A percentile compares a stretch with the other conserved stretches of the same genome.
These are phyloP conservation scores for Ommatoiulus sabulosus DNA, from an alignment of 2,888 invertebrate species.

Conservation along the genomic window DNA sequence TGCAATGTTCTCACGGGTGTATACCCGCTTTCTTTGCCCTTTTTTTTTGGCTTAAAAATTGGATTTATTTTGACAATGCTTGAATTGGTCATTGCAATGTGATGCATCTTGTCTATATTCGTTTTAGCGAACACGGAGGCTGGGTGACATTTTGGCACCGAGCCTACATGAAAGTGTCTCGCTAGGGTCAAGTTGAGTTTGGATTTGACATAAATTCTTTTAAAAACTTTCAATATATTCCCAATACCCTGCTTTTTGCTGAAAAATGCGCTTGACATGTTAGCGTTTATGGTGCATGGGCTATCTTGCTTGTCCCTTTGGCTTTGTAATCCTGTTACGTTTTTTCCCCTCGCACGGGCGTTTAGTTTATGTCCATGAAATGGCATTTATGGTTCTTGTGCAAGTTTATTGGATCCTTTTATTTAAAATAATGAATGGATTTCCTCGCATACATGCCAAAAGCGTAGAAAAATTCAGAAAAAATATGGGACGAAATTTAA, in stretches of 20 bases:
- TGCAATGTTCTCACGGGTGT: not conserved
- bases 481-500: not conserved
- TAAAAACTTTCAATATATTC: slow-evolving; percentile 43
- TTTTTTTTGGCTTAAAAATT: not conserved
- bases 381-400: slow-evolving; percentile 4
- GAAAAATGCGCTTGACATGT: slow-evolving; percentile 12
- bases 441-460: not conserved
- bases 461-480: not conserved
- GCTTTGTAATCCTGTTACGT: slow-evolving; percentile 21
- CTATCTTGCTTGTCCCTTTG: not conserved
- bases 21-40: not conserved
- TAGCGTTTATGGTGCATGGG: slow-evolving; percentile 16
- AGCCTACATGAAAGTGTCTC: slow-evolving; percentile 20
- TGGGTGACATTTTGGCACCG: slow-evolving; percentile 4
- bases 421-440: slow-evolving; percentile 22
- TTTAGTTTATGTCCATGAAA: slow-evolving; percentile 23
- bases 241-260: not conserved
- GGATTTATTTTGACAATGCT: slow-evolving; percentile 43
- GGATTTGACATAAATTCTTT: slow-evolving; percentile 29
- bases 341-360: not conserved
- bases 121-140: slow-evolving; percentile 5
- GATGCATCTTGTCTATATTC: slow-evolving; percentile 43
- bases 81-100: slow-evolving; percentile 1
- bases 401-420: slow-evolving; percentile 6
- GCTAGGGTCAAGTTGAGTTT: slow-evolving; percentile 21